A percentile compares a stretch with the other conserved stretches of the same genome.
Evolutionary conservation across 1,140 invertebrate species (phyloP).

Genomic region (Cydia splendana): DNA sequence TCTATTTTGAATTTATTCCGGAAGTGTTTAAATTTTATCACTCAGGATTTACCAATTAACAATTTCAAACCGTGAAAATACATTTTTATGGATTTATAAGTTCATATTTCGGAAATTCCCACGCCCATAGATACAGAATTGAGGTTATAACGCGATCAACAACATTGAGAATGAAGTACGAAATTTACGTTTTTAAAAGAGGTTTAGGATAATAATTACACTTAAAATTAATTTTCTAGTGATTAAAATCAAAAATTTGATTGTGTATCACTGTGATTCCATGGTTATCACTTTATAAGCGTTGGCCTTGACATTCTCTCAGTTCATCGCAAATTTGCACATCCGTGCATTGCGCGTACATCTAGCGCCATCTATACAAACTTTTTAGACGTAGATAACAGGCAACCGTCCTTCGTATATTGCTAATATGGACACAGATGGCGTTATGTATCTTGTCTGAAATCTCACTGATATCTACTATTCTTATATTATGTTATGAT

Average conservation of each 20-base stretch:
- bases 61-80: not conserved
- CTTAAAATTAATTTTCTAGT: not conserved
- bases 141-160: constrained; percentile 48
- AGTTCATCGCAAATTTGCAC: constrained; percentile 30
- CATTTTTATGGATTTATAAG: not conserved
- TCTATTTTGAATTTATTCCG: not conserved
- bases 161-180: constrained; percentile 74
- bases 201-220: not conserved
- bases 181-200: constrained; percentile 17
- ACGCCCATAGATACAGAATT: constrained; percentile 52
- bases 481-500: too few relatives aligned
- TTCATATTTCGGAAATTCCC: constrained; percentile 37
- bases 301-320: constrained; percentile 32
- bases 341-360: constrained; percentile 24
- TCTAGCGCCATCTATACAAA: not conserved
- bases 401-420: not conserved
- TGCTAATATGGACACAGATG: not conserved
- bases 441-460: not conserved
- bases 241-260: not conserved
- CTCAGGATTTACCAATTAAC: not conserved
- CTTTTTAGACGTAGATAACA: constrained; percentile 2
- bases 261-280: constrained; percentile 3
- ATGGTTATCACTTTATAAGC: constrained; percentile 21
- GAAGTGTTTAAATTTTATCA: not conserved
- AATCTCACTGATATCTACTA: too few relatives aligned